These are phyloP conservation scores for Pteropus alecto DNA, from an alignment of 2,113 vertebrate species.

Conservation along the genomic window DNA sequence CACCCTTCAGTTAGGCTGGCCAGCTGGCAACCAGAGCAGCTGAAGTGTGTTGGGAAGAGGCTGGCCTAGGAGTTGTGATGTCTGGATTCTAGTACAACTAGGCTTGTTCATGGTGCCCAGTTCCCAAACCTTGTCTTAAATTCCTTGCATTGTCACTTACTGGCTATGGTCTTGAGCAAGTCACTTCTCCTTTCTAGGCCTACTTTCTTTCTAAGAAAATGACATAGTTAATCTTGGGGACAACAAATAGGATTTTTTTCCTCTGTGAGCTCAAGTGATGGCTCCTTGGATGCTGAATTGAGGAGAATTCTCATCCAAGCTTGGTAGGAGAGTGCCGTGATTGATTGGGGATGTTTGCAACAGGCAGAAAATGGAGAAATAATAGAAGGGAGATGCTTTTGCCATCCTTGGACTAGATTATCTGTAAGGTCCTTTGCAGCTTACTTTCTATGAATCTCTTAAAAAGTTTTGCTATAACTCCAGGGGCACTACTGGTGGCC, in stretches of 20 bases:
- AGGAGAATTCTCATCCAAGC: not conserved
- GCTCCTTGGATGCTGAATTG: not conserved
- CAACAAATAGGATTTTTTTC: not conserved
- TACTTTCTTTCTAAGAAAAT: not conserved
- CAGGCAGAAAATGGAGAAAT: not conserved
- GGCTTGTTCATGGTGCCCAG: not conserved
- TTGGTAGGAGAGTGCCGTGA: not conserved
- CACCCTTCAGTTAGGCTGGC: no score
- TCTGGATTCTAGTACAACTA: not conserved
- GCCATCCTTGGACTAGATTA: not conserved
- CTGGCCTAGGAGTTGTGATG: not conserved
- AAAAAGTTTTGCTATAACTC: not conserved
- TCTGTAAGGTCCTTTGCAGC: not conserved
- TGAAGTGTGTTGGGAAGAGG: not conserved
- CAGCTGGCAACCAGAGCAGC: not conserved
- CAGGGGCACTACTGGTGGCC: not conserved
- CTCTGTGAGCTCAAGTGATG: not conserved
- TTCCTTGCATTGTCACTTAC: not conserved
- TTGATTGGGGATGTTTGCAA: not conserved
- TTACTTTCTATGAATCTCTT: not conserved
- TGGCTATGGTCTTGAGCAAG: not conserved
- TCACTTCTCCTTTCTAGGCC: not conserved
- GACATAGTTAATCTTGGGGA: not conserved
- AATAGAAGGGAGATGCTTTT: not conserved
- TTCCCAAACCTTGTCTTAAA: not conserved